Evolutionary conservation across 2,797 vertebrate genomes (phyloP).

Genomic region (Acanthurus leucopareius): DNA sequence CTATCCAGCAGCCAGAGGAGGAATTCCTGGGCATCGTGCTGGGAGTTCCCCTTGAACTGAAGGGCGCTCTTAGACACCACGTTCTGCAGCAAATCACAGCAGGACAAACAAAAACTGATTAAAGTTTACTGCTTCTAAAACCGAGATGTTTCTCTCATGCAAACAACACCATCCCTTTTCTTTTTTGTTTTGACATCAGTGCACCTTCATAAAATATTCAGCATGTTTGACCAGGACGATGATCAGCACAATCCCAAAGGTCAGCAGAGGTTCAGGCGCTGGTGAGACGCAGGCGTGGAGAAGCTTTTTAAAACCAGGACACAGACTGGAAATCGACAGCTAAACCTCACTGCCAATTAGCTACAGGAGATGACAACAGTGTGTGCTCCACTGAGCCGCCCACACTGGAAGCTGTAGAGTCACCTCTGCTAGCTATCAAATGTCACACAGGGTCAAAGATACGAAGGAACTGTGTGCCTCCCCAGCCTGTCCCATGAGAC

Average conservation of each 20-base stretch:
- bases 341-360: constrained; percentile 46
- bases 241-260: constrained; percentile 66
- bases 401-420: constrained; percentile 40
- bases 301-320: constrained; percentile 57
- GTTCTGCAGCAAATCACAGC: constrained; percentile 83
- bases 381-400: constrained; percentile 18
- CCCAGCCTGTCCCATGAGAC: constrained; percentile 23
- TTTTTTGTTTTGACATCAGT: constrained; percentile 4
- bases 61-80: constrained; percentile 96
- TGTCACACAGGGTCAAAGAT: constrained; percentile 70
- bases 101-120: constrained; percentile 6
- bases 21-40: constrained; percentile 99
- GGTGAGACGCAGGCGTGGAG: constrained; percentile 8
- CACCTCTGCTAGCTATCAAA: constrained; percentile 65
- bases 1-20: constrained; percentile 97
- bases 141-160: not conserved
- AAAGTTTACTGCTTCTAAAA: not conserved
- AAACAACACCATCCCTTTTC: not conserved
- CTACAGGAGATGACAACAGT: constrained; percentile 36
- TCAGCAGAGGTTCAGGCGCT: constrained; percentile 46
- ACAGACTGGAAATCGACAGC: constrained; percentile 44
- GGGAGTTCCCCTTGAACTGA: constrained; percentile 96
- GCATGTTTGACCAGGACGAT: constrained; percentile 28
- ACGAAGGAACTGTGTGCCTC: constrained; percentile 15
- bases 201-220: constrained; percentile 73